phyloP scores from a whole-genome alignment of 2,113 vertebrate species.

The Arizona elegans region DNA sequence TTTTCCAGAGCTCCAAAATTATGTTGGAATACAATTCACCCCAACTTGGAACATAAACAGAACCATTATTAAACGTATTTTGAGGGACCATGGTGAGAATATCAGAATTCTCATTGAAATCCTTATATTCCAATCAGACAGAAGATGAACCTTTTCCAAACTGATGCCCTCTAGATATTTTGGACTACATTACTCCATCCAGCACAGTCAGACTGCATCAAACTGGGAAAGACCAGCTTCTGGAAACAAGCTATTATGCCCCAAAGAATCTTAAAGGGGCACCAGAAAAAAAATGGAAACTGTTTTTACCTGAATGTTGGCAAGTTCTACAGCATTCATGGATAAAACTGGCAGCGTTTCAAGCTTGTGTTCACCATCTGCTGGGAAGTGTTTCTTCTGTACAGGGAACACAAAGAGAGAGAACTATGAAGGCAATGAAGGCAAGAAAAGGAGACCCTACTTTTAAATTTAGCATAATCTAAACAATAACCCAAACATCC shows the following conservation, averaged over 20 bases:
- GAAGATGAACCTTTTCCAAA: background rate
- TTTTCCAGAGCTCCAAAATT: background rate
- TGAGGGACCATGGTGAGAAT: background rate
- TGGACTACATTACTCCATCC: background rate
- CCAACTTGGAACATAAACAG: background rate
- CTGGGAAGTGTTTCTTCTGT: conserved; percentile 47
- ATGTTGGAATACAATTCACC: background rate
- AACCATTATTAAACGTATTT: background rate
- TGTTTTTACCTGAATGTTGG: conserved; percentile 49
- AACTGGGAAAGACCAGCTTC: background rate
- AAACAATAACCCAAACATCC: background rate
- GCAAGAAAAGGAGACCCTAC: background rate
- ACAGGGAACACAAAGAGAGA: background rate
- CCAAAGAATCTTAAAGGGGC: background rate
- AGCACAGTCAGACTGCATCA: background rate
- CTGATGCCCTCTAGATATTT: background rate
- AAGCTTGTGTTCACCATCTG: conserved; percentile 54
- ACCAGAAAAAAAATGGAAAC: too few species aligned
- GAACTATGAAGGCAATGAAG: background rate
- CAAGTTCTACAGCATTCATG: conserved; percentile 50
- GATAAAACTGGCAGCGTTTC: conserved; percentile 46
- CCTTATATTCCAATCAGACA: background rate
- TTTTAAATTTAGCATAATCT: background rate
- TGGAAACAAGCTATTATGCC: background rate
- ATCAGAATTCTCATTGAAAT: background rate